These are phyloP conservation scores for Actias luna DNA, from an alignment of 2,888 invertebrate species.

Conservation along the genomic window DNA sequence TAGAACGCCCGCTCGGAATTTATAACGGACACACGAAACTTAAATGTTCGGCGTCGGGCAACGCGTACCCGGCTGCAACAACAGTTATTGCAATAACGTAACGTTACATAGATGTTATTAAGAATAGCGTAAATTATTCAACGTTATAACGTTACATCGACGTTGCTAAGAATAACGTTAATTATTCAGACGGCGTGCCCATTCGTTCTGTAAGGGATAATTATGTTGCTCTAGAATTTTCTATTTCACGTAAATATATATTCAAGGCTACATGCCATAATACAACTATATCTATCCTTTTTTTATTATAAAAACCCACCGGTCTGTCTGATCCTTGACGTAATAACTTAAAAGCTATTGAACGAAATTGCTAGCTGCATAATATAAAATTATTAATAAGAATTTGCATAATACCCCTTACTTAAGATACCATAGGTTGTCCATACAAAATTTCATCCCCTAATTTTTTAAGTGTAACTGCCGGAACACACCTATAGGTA, in stretches of 20 bases:
- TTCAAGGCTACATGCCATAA: neutral
- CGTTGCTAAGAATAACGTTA: neutral
- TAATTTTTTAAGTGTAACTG: too few species aligned
- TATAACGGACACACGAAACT: conserved; percentile 74
- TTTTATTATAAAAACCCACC: too few species aligned
- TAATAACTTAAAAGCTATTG: too few species aligned
- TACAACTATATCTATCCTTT: too few species aligned
- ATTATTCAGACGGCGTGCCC: neutral
- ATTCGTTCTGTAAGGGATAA: neutral
- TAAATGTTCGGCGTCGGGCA: conserved; percentile 50
- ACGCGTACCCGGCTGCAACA: conserved; percentile 13
- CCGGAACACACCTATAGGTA: too few species aligned
- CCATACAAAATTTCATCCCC: too few species aligned
- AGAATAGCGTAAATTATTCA: neutral
- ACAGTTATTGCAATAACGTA: conserved; percentile 18
- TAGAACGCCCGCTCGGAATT: conserved; percentile 75
- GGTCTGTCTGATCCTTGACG: too few species aligned
- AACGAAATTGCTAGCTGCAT: too few species aligned
- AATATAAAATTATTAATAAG: too few species aligned
- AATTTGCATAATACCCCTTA: too few species aligned
- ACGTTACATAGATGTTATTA: neutral
- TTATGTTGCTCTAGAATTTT: neutral
- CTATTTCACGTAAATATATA: neutral
- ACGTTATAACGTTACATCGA: neutral
- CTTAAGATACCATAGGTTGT: too few species aligned